Evolutionary conservation across 2,888 invertebrate genomes (phyloP).

Genomic region (Agrochola circellaris): DNA sequence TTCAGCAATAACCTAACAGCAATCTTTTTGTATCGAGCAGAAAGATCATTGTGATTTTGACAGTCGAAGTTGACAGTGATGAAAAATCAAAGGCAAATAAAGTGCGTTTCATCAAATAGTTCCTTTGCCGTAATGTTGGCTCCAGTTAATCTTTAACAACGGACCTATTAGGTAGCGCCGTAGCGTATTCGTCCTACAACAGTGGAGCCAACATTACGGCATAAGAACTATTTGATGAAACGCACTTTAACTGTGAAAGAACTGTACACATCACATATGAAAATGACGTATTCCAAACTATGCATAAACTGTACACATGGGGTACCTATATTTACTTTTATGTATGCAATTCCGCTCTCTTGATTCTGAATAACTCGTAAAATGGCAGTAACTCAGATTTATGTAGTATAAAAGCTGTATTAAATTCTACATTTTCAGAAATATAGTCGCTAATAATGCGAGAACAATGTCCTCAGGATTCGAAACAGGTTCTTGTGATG

Average conservation of each 20-base stretch:
- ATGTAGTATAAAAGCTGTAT: constrained; percentile 2
- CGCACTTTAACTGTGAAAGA: background rate
- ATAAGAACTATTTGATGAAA: too few relatives aligned
- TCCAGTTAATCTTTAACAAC: too few relatives aligned
- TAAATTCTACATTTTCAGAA: constrained; percentile 9
- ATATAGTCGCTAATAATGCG: constrained; percentile 13
- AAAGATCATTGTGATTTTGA: background rate
- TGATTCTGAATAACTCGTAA: constrained; percentile 35
- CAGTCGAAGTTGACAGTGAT: background rate
- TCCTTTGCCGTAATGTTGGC: too few relatives aligned
- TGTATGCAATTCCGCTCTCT: background rate
- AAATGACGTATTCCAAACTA: background rate
- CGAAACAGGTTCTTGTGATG: background rate
- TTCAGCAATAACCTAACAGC: background rate
- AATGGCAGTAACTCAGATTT: constrained; percentile 35
- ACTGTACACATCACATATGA: too few relatives aligned
- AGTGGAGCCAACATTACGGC: too few relatives aligned
- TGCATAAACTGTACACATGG: background rate
- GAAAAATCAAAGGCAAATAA: background rate
- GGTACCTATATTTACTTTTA: background rate
- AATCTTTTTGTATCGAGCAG: background rate
- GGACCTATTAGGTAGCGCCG: too few relatives aligned
- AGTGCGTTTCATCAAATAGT: too few relatives aligned
- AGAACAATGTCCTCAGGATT: background rate
- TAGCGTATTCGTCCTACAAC: too few relatives aligned